Percentiles rank a stretch among this genome's conserved stretches.
phyloP scores from a whole-genome alignment of 2,797 vertebrate genomes.

The Ciconia nigra region DNA sequence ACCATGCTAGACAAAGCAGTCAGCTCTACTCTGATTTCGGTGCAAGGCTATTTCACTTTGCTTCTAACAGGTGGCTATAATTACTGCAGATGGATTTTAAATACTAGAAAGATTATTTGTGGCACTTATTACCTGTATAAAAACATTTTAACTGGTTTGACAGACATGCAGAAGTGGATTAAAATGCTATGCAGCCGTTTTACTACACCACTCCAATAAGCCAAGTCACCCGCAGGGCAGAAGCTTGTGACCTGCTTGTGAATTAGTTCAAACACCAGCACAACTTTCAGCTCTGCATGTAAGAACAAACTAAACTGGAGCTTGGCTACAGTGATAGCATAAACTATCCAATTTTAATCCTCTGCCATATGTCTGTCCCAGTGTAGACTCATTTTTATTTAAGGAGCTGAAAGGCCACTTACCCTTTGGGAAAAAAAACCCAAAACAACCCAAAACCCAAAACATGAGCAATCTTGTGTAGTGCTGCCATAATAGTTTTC shows the following conservation, averaged over 20 bases:
- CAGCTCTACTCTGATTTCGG: not conserved
- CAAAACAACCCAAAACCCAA: not conserved
- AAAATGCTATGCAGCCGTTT: not conserved
- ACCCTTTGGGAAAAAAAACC: not conserved
- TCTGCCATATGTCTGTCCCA: not conserved
- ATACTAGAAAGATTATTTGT: not conserved
- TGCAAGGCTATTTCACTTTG: not conserved
- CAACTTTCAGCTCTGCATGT: not conserved
- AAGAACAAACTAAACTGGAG: not conserved
- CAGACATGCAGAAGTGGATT: not conserved
- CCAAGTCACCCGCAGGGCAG: not conserved
- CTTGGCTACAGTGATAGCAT: not conserved
- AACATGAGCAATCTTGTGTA: not conserved
- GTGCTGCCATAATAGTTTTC: not conserved
- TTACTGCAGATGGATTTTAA: not conserved
- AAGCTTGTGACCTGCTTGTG: not conserved
- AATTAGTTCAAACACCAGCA: not conserved
- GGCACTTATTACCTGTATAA: not conserved
- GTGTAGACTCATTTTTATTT: not conserved
- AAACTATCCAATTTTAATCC: not conserved
- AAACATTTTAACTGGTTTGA: not conserved
- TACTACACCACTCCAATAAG: not conserved
- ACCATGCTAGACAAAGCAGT: accelerated
- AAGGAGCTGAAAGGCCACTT: not conserved
- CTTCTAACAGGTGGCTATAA: not conserved